phyloP scores from a whole-genome alignment of 2,113 vertebrate genomes.

The Psilopogon haemacephalus region DNA sequence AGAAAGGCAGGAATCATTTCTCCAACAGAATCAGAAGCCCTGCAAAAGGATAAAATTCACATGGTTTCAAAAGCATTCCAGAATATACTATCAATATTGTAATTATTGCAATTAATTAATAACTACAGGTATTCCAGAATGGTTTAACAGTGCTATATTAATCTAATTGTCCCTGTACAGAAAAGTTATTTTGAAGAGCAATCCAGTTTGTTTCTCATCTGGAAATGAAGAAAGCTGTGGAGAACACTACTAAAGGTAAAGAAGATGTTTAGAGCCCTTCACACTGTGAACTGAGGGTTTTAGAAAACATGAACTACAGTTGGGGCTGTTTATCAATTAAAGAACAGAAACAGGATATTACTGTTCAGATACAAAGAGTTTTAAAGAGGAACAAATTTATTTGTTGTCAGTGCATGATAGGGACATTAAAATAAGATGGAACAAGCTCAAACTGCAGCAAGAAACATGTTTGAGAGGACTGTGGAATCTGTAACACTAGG shows the following conservation, averaged over 20 bases:
- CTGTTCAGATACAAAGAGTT: neutral
- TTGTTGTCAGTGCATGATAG: neutral
- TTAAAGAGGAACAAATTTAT: neutral
- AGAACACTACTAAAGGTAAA: neutral
- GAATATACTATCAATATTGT: neutral
- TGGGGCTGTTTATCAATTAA: neutral
- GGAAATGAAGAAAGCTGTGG: neutral
- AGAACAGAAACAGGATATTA: neutral
- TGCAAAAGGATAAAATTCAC: constrained; percentile 32
- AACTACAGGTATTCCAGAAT: neutral
- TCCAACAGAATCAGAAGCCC: constrained; percentile 69
- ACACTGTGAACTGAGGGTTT: neutral
- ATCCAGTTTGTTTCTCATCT: neutral
- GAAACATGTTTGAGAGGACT: neutral
- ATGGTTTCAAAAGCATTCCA: neutral
- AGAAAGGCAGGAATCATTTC: constrained; percentile 75
- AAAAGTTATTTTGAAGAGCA: neutral
- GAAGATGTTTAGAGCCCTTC: neutral
- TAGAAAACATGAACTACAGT: neutral
- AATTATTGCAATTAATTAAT: neutral
- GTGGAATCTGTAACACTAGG: neutral
- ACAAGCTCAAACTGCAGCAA: neutral
- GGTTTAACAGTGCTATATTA: neutral
- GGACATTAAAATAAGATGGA: neutral
- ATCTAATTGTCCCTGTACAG: neutral